phyloP scores from a whole-genome alignment of 2,888 invertebrate species.

The Dione juno region DNA sequence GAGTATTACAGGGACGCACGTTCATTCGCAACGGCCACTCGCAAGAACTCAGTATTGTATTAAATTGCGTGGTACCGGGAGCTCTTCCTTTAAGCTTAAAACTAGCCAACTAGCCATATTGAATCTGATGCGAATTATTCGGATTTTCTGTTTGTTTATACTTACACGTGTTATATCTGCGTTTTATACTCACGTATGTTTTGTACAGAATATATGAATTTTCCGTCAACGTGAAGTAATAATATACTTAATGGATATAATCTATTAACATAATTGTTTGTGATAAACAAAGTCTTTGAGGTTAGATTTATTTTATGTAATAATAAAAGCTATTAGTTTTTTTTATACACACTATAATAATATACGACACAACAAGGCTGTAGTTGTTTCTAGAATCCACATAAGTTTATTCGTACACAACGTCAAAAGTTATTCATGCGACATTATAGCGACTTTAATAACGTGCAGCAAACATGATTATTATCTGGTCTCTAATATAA shows the following conservation, averaged over 20 bases:
- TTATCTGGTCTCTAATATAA: neutral
- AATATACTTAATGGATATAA: neutral
- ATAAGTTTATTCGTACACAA: neutral
- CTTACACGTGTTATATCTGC: neutral
- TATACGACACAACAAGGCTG: neutral
- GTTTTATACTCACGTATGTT: neutral
- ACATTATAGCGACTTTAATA: neutral
- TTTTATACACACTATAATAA: neutral
- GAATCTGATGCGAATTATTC: neutral
- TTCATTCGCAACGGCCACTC: neutral
- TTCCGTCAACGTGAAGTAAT: neutral
- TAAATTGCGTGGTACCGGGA: neutral
- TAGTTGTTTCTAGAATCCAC: conserved; percentile 3
- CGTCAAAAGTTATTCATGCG: neutral
- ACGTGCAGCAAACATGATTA: neutral
- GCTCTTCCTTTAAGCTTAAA: neutral
- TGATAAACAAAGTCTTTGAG: neutral
- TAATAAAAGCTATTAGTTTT: neutral
- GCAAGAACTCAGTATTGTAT: neutral
- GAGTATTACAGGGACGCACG: conserved; percentile 16
- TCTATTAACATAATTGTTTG: neutral
- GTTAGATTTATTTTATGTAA: neutral
- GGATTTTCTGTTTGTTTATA: neutral
- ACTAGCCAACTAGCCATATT: conserved; percentile 6
- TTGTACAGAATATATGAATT: neutral